Conservation (phyloP, 2,888 invertebrate genomes). For the Drosophila merina region DNA sequence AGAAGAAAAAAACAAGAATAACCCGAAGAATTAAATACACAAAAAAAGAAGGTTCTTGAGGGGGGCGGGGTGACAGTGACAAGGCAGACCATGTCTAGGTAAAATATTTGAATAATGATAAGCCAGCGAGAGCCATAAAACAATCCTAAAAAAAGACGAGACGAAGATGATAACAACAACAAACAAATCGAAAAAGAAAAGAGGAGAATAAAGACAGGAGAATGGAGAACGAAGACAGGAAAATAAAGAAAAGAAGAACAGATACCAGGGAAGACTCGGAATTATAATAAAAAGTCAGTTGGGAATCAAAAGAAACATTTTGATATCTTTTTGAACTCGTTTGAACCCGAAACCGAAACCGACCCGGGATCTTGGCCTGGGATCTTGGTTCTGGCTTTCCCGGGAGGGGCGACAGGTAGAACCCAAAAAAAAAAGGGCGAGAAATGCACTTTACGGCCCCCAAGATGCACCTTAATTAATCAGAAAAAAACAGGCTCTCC, state of each 20-base stretch:
- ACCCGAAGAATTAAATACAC: constrained; percentile 20
- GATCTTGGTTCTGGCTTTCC: background rate
- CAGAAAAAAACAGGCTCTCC: constrained; percentile 25
- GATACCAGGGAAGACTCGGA: constrained; percentile 14
- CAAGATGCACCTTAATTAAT: constrained; percentile 33
- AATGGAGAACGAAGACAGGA: background rate
- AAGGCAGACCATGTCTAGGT: constrained; percentile 47
- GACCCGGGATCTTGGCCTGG: background rate
- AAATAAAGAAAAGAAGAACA: constrained; percentile 13
- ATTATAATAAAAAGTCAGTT: constrained; percentile 50
- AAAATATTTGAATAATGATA: constrained; percentile 78
- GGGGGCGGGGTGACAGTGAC: background rate
- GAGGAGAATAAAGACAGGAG: background rate
- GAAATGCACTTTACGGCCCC: constrained; percentile 22
- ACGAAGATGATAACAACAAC: constrained; percentile 65
- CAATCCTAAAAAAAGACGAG: constrained; percentile 16
- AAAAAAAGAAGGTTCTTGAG: constrained; percentile 37
- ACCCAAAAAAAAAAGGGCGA: constrained; percentile 17
- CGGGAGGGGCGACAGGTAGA: constrained; percentile 36
- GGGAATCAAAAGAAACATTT: constrained; percentile 39
- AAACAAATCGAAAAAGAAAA: constrained; percentile 57
- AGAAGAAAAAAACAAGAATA: constrained; percentile 11
- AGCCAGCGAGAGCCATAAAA: constrained; percentile 46
- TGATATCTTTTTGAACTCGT: constrained; percentile 61
- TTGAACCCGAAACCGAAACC: constrained; percentile 53